Evolutionary conservation across 92 coral and sea anemone species (phyloP).

Genomic region (Scolanthus callimorphus): DNA sequence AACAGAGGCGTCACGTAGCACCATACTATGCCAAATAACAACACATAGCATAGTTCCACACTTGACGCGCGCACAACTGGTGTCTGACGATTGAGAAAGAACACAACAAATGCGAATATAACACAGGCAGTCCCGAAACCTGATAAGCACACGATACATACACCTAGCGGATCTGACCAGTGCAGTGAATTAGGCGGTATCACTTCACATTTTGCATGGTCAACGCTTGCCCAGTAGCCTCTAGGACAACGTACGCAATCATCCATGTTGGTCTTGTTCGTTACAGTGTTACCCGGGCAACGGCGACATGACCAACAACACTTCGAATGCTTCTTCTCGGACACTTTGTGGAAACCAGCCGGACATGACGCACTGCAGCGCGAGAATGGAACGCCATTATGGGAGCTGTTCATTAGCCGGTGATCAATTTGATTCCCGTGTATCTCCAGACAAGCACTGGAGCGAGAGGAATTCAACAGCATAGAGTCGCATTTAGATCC

Average conservation of each 20-base stretch:
- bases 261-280: slow-evolving; percentile 55
- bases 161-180: slow-evolving; percentile 57
- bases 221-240: slow-evolving; percentile 64
- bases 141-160: slow-evolving; percentile 45
- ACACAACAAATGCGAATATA: slow-evolving; percentile 48
- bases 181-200: slow-evolving; percentile 57
- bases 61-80: slow-evolving; percentile 91
- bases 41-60: slow-evolving; percentile 75
- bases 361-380: slow-evolving; percentile 55
- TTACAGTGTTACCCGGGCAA: slow-evolving; percentile 57
- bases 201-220: slow-evolving; percentile 60
- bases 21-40: slow-evolving; percentile 72
- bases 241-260: slow-evolving; percentile 66
- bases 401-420: slow-evolving; percentile 4
- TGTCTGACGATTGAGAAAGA: slow-evolving; percentile 60
- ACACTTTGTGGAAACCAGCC: slow-evolving; percentile 65
- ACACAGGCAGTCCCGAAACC: slow-evolving; percentile 58
- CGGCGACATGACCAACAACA: slow-evolving; percentile 86
- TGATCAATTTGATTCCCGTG: slow-evolving; percentile 2
- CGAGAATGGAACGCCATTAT: slow-evolving; percentile 35
- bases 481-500: slow-evolving; percentile 17
- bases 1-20: slow-evolving; percentile 62
- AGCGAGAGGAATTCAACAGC: neutral
- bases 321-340: slow-evolving; percentile 54
- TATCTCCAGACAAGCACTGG: slow-evolving; percentile 8